Percentiles rank a stretch among this genome's conserved stretches.
phyloP scores from a whole-genome alignment of 2,797 vertebrate species.

The Falco concolor region DNA sequence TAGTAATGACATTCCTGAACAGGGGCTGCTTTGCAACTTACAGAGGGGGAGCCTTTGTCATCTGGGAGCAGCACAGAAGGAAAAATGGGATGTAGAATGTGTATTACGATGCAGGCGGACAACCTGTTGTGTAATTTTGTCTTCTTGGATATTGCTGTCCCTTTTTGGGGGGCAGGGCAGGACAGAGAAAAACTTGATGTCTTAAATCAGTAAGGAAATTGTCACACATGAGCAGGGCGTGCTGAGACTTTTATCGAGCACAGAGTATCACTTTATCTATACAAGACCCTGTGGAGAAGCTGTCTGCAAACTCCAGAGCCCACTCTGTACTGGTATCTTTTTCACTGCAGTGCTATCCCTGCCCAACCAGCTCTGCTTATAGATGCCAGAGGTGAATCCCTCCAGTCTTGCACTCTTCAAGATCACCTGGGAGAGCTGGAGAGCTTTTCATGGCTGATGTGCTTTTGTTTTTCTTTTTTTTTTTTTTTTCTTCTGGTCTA shows the following conservation, averaged over 20 bases:
- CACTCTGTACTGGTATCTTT: background rate
- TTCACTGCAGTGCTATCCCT: background rate
- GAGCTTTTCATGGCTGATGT: background rate
- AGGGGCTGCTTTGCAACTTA: background rate
- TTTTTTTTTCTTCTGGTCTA: background rate
- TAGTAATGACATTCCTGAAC: conserved; percentile 10
- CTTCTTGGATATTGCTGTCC: background rate
- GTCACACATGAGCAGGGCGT: rapidly evolving
- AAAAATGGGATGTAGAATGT: background rate
- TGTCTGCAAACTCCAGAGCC: background rate
- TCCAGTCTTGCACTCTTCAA: background rate
- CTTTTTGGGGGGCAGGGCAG: background rate
- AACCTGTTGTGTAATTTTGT: background rate
- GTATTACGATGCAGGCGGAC: background rate
- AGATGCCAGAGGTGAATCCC: background rate
- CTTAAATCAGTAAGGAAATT: background rate
- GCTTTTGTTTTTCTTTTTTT: background rate
- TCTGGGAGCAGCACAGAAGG: background rate
- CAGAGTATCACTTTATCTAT: background rate
- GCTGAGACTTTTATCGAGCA: background rate
- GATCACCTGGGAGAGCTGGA: background rate
- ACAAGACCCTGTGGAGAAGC: background rate
- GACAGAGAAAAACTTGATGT: rapidly evolving
- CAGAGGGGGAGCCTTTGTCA: background rate
- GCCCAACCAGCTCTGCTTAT: rapidly evolving